Evolutionary conservation across 2,888 invertebrate species (phyloP).

Genomic region (Lepeophtheirus nordmannii): DNA sequence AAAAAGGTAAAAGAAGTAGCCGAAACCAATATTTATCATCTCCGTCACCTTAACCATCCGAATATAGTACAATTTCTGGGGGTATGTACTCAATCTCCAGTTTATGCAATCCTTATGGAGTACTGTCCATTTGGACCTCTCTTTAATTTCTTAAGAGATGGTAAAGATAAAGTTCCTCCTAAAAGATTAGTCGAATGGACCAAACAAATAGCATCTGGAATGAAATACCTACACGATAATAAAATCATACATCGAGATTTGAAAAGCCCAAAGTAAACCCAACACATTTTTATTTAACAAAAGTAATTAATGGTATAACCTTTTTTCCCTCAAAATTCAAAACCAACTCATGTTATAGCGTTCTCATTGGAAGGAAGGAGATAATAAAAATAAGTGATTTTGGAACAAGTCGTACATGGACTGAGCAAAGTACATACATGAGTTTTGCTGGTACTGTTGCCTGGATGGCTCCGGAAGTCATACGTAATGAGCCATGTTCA

Average conservation of each 20-base stretch:
- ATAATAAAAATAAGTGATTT: conserved; percentile 93
- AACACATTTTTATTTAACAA: neutral
- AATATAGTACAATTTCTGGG: conserved; percentile 87
- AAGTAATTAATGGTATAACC: neutral
- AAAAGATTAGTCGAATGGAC: conserved; percentile 76
- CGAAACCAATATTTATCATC: conserved; percentile 81
- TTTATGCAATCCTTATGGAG: conserved; percentile 94
- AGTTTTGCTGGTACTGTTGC: conserved; percentile 95
- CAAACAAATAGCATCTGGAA: conserved; percentile 84
- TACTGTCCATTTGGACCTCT: conserved; percentile 89
- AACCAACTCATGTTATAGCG: conserved; percentile 41
- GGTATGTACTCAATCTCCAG: conserved; percentile 77
- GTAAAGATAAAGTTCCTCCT: conserved; percentile 61
- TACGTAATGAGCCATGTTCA: conserved; percentile 86
- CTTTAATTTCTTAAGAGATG: conserved; percentile 71
- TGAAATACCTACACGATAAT: conserved; percentile 86
- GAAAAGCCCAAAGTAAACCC: conserved; percentile 94
- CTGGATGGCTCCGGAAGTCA: conserved; percentile 99
- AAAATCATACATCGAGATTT: conserved; percentile 96
- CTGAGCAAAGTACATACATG: conserved; percentile 82
- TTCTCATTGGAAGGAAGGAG: conserved; percentile 62
- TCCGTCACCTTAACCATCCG: conserved; percentile 80
- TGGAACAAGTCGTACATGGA: conserved; percentile 82
- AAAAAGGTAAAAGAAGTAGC: conserved; percentile 83
- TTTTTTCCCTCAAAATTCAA: conserved; percentile 7